Base-by-base conservation (phyloP, 64 coral and sea anemone genomes). In the Hydrozoanthus tunicans region DNA sequence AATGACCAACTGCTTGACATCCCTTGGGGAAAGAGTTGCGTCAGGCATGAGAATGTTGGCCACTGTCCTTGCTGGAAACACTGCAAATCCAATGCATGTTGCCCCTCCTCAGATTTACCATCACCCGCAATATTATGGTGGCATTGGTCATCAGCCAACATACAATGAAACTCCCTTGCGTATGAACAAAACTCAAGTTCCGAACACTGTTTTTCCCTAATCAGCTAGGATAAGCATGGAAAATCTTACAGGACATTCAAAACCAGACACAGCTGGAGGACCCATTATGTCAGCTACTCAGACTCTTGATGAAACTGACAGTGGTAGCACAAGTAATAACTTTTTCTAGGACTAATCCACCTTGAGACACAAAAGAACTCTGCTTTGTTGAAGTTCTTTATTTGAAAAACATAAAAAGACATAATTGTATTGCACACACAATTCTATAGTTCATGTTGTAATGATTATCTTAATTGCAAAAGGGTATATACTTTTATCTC, bases 351-450 rank as follows among this genome's bases (percentile, higher is more conserved):
- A 43, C 67, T 70, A n/a, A n/a, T 70, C 12, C 15, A 43, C 32
- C 32, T 43, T 43, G 32, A 43, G 32, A 43, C 32, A 43, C 32
- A 2, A 43, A 43, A 43, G 32, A 43, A 2, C 32, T 43, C 32
- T 43, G 32, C 2, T 43, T 43, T 43, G 32, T 75, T 75, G 72
- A 75, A 75, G 51, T 75, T 75, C 23, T 75, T 75, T 75, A 75
- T 75, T 51, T 75, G 51, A 20, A 75, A 75, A 75, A 75, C 51
- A 2, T 75, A 75, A 51, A 74, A 75, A 75, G 51, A 32, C 72
- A 75, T 75, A 75, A 75, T 75, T 75, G 72, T 75, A 75, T 52
- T 75, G 72, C 25, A 75, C 72, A 75, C 72, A 75, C 72, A 75
- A 26, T 75, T 75, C 72, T 75, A 75, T 75, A 75, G 72, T 75